Evolutionary conservation across 2,888 invertebrate species (phyloP).

Genomic region (Tipula confusa): DNA sequence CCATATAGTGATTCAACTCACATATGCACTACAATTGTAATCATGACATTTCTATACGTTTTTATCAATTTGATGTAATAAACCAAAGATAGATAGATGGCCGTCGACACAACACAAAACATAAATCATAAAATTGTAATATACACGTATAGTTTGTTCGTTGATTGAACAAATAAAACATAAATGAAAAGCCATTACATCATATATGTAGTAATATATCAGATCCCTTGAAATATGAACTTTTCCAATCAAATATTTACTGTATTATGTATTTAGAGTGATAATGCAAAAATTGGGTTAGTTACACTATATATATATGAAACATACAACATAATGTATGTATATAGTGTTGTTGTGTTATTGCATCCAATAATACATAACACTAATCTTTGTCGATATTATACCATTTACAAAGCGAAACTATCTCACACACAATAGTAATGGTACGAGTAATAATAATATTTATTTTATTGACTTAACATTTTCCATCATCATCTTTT

Average conservation of each 20-base stretch:
- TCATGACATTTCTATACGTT: neutral
- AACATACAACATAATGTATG: too few relatives aligned
- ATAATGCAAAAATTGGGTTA: constrained; percentile 25
- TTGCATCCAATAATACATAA: neutral
- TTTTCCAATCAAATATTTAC: constrained; percentile 25
- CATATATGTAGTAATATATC: neutral
- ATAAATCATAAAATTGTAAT: constrained; percentile 13
- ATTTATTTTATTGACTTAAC: constrained; percentile 25
- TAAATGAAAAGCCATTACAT: constrained; percentile 16
- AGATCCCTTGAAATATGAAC: constrained; percentile 3
- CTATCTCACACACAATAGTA: neutral
- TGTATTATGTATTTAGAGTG: neutral
- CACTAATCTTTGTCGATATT: neutral
- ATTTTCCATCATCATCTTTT: neutral
- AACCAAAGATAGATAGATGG: neutral
- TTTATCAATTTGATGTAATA: constrained; percentile 13
- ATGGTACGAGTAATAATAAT: neutral
- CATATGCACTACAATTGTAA: neutral
- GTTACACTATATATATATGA: neutral
- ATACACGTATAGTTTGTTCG: neutral
- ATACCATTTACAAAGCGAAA: neutral
- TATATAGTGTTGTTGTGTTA: neutral
- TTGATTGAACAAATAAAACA: neutral
- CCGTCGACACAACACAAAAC: neutral
- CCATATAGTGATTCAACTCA: too few relatives aligned